These are phyloP conservation scores for Parazoanthus atlanticus DNA, from an alignment of 92 coral and sea anemone species.

Conservation along the genomic window DNA sequence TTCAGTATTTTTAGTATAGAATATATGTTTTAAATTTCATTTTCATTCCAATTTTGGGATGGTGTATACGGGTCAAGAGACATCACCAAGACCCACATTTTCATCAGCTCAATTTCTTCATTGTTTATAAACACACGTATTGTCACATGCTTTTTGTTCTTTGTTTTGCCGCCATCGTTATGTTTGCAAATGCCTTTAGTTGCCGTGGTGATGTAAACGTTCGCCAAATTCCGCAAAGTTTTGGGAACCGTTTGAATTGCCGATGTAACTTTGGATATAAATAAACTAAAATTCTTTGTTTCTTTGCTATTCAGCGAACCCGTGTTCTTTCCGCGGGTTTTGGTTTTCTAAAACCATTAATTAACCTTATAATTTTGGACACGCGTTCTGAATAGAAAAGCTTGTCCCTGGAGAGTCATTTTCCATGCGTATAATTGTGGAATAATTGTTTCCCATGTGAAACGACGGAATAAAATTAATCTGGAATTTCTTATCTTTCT, in stretches of 20 bases:
- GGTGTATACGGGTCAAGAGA: not conserved
- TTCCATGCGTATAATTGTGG: not conserved
- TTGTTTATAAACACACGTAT: slow-evolving; percentile 27
- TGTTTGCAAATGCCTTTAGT: slow-evolving; percentile 9
- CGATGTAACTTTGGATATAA: not conserved
- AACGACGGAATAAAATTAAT: not conserved
- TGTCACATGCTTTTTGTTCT: slow-evolving; percentile 9
- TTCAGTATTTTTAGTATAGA: not conserved
- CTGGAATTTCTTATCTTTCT: not conserved
- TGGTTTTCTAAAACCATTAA: not conserved
- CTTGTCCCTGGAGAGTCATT: slow-evolving; percentile 26
- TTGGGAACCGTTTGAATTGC: slow-evolving; percentile 28
- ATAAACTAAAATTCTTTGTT: no score
- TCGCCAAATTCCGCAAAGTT: slow-evolving; percentile 1
- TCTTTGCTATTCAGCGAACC: not conserved
- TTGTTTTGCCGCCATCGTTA: not conserved
- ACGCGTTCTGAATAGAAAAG: not conserved
- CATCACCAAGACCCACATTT: not conserved
- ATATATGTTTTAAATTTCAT: not conserved
- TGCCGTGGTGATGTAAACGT: slow-evolving; percentile 16
- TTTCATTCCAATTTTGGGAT: not conserved
- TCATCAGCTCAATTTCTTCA: not conserved
- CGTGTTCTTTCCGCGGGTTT: not conserved
- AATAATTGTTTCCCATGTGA: not conserved
- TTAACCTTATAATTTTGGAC: not conserved